A percentile compares a stretch with the other conserved stretches of the same genome.
Evolutionary conservation across 1,140 invertebrate genomes (phyloP).

Genomic region (Bilobella aurantiaca): DNA sequence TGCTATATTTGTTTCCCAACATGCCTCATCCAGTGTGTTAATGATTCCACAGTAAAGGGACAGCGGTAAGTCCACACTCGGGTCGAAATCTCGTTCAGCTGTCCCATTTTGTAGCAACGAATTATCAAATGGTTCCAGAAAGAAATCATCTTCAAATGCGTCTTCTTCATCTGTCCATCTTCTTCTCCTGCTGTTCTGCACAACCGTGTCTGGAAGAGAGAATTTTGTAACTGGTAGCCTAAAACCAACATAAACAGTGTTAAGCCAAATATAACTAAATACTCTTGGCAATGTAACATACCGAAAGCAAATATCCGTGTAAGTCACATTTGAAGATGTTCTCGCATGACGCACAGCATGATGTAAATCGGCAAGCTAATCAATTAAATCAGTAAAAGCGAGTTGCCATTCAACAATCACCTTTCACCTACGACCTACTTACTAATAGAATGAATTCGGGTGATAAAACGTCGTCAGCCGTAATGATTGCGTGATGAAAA

Average conservation of each 20-base stretch:
- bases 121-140: too few relatives aligned
- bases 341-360: constrained; percentile 38
- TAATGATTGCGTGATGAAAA: constrained; percentile 37
- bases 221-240: constrained; percentile 32
- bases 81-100: constrained; percentile 39
- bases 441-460: constrained; percentile 42
- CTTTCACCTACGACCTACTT: constrained; percentile 22
- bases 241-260: background rate
- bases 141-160: constrained; percentile 11
- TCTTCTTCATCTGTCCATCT: background rate
- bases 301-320: constrained; percentile 44
- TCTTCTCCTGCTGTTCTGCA: background rate
- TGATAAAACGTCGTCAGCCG: constrained; percentile 42
- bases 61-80: constrained; percentile 44
- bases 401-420: background rate
- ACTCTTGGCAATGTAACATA: constrained; percentile 37
- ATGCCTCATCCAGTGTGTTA: constrained; percentile 47
- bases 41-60: constrained; percentile 50
- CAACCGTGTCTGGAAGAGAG: too few relatives aligned
- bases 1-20: constrained; percentile 53
- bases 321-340: constrained; percentile 39
- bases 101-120: background rate
- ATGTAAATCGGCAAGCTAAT: constrained; percentile 42
- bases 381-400: constrained; percentile 13
- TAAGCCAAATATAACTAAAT: background rate